Conservation (phyloP, 1,140 invertebrate species). For the Aphelinus certus region DNA sequence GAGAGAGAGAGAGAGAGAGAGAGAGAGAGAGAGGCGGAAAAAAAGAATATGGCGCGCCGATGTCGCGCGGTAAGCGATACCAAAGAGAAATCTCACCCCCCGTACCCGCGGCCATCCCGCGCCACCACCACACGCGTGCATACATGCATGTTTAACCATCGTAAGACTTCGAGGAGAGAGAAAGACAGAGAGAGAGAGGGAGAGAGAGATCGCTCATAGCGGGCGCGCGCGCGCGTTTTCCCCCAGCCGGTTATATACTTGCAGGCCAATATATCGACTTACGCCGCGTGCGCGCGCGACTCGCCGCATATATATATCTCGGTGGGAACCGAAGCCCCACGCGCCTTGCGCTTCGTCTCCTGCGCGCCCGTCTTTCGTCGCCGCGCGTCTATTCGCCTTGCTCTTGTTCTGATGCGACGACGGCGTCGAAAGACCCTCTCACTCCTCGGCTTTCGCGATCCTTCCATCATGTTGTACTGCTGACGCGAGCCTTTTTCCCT, state of each 20-base stretch:
- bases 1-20: too few species aligned
- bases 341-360: slow-evolving; percentile 34
- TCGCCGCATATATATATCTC: slow-evolving; percentile 54
- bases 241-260: not conserved
- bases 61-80: slow-evolving; percentile 29
- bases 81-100: slow-evolving; percentile 24
- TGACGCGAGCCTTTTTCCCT: too few species aligned
- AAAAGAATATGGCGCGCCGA: slow-evolving; percentile 3
- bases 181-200: slow-evolving; percentile 49
- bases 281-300: slow-evolving; percentile 26
- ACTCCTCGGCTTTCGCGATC: not conserved
- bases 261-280: slow-evolving; percentile 56
- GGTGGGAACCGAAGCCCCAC: slow-evolving; percentile 63
- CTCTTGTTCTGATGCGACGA: not conserved
- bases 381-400: not conserved
- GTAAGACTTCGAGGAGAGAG: slow-evolving; percentile 33
- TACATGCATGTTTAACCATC: not conserved
- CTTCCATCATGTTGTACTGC: too few species aligned
- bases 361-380: too few species aligned
- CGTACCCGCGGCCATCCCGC: too few species aligned
- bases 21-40: too few species aligned
- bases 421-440: not conserved
- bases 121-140: too few species aligned
- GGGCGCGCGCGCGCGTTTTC: too few species aligned
- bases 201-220: not conserved